Percentiles rank a stretch among this genome's conserved stretches.
These are phyloP conservation scores for Argyrosomus japonicus DNA, from an alignment of 2,113 vertebrate species.

Conservation along the genomic window DNA sequence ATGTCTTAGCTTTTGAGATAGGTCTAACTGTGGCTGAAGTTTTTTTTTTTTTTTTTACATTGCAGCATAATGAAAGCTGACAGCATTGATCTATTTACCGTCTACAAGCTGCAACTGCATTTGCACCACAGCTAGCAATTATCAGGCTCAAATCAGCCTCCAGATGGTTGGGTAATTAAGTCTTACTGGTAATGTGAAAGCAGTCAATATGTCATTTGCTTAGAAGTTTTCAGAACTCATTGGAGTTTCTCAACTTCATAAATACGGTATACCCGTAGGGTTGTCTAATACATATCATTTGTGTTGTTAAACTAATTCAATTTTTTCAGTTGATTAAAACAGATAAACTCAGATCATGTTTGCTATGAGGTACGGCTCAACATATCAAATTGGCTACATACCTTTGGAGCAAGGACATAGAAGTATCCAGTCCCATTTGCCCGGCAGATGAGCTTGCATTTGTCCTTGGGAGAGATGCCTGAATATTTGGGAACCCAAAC, in stretches of 20 bases:
- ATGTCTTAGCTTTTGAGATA: background rate
- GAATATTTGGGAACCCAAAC: conserved; percentile 98
- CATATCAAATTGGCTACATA: conserved; percentile 64
- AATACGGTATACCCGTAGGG: background rate
- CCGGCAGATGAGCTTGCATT: conserved; percentile 96
- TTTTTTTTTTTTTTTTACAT: background rate
- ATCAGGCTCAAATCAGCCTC: conserved; percentile 19
- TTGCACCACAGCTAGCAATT: conserved; percentile 24
- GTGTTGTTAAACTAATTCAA: background rate
- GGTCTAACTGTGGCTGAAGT: background rate
- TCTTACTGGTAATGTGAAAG: conserved; percentile 24
- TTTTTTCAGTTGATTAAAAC: background rate
- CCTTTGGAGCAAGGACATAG: conserved; percentile 95
- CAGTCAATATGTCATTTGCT: conserved; percentile 32
- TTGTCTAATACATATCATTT: background rate
- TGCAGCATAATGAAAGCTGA: conserved; percentile 39
- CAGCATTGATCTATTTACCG: background rate
- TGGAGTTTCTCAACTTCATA: conserved; percentile 4
- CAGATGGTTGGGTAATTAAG: conserved; percentile 13
- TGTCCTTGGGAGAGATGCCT: conserved; percentile 91
- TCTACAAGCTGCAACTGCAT: background rate
- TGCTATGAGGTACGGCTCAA: background rate
- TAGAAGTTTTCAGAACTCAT: conserved; percentile 22
- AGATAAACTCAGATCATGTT: background rate
- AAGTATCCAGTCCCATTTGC: conserved; percentile 97